These are phyloP conservation scores for Acronicta leporina DNA, from an alignment of 2,888 invertebrate genomes.

Conservation along the genomic window DNA sequence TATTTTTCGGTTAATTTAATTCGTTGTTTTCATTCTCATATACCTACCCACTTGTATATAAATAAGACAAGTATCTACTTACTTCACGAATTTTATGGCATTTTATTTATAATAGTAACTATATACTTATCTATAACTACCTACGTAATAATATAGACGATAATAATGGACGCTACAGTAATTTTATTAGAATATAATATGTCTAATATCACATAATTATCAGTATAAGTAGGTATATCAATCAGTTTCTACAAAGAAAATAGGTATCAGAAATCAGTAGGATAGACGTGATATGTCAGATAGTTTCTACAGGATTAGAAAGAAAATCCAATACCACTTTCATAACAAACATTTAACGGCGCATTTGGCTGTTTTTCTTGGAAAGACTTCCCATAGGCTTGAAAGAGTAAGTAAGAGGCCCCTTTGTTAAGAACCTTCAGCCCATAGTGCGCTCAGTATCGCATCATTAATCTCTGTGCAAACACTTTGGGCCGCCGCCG, in stretches of 20 bases:
- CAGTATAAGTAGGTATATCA: too few species aligned
- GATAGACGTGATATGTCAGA: neutral
- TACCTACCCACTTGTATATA: too few species aligned
- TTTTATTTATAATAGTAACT: too few species aligned
- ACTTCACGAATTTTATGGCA: too few species aligned
- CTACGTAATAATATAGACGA: too few species aligned
- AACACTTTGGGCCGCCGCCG: constrained; percentile 66
- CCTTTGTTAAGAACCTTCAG: constrained; percentile 80
- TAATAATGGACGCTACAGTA: too few species aligned
- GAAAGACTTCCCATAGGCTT: constrained; percentile 74
- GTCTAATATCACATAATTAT: too few species aligned
- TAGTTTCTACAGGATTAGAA: neutral
- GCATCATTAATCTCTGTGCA: constrained; percentile 85
- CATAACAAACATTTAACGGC: constrained; percentile 43
- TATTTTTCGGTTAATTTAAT: neutral
- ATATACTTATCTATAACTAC: too few species aligned
- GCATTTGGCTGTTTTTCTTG: constrained; percentile 64
- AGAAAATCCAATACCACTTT: constrained; percentile 18
- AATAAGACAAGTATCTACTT: too few species aligned
- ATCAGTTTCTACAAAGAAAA: too few species aligned
- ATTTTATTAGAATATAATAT: too few species aligned
- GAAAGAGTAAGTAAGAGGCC: constrained; percentile 83
- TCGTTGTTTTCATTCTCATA: too few species aligned
- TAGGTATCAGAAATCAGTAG: neutral
- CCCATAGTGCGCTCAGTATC: constrained; percentile 76